Base-by-base conservation (phyloP, 2,888 invertebrate species). In the Gerris lacustris region DNA sequence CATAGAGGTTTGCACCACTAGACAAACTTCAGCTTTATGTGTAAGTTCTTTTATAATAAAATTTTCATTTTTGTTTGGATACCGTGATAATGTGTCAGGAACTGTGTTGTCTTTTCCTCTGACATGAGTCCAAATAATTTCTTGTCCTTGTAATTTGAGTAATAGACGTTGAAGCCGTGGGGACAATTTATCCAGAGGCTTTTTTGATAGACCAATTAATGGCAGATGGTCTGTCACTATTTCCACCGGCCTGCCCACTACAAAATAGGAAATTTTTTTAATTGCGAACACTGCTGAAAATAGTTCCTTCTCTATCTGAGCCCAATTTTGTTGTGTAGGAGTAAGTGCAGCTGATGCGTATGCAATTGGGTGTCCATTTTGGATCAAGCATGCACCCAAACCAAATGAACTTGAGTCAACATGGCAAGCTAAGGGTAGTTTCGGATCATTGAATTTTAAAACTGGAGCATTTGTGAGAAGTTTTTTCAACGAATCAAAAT, bases 71-170 rank as follows among this genome's bases (percentile, higher is more conserved):
- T 9, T 11, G 15, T 15, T 55, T 55, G 55, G 55, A 55, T 55
- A 55, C 15, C 55, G 1, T 9, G 55, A 55, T 55, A 55, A 9
- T 9, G 55, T 15, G 15, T 55, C 55, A 2, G 55, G 55, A 15
- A 55, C 55, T 55, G 55, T 55, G 55, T 55, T 55, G 11, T 55
- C 55, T 55, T 55, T 55, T 11, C 55, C 55, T 55, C 55, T 55
- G 55, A 55, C 55, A 55, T 55, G 15, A 55, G 55, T 15, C 55
- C 55, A 55, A 11, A 11, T 15, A 11, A 55, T 55, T 55, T 55
- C 55, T 11, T 55, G 15, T 15, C 55, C 55, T 55, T 15, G 55
- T 9, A 55, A 15, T 15, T 15, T 55, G 11, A 55, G 55, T 15
- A 55, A 11, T 55, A 55, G 15, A 11, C 55, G 9, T 55, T 55